Evolutionary conservation across 2,113 vertebrate species (phyloP), one percentile per base, ranked within the genome.

Genomic region (Chionomys nivalis): DNA sequence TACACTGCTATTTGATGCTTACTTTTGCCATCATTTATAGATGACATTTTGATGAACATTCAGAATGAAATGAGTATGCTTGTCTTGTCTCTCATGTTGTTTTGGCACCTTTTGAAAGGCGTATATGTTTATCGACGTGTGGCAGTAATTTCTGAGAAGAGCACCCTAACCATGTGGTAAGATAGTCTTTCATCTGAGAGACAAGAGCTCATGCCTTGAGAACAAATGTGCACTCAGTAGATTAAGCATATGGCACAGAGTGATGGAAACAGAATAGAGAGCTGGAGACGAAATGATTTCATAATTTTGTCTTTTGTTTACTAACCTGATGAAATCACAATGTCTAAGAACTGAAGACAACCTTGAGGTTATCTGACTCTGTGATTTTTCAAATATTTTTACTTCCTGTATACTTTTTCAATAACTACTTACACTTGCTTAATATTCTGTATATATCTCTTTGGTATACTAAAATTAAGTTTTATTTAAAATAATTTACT

Each of bases 111-210:
- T 96, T 87, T 86, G 17, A 73, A 76, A 82, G 61, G 14, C 0
- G 0, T 72, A 58, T 36, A 68, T 77, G 12, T 93, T 95, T 89
- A 85, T 87, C 91, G 26, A 83, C 8, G 55, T 97, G 44, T 73
- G 65, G 52, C 16, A 79, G 58, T 68, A 47, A 94, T 96, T 97
- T 96, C 94, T 3, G 13, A 96, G 88, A 91, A 97, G 39, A 87
- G 24, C 19, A 93, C 44, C 78, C 19, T 91, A 78, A 90, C 44
- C 26, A 55, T 77, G 75, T 93, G 75, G 83, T 83, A 94, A 93
- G 70, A 79, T 6, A 83, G 3, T 21, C 63, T 94, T 91, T 96
- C n/a, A 76, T 92, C 63, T 79, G 44, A 42, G 68, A 95, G 39
- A 33, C 12, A 44, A 94, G 13, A 92, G 58, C 5, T 92, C n/a